Base-by-base conservation (phyloP, 1,140 invertebrate species). In the Meloidogyne exigua region DNA sequence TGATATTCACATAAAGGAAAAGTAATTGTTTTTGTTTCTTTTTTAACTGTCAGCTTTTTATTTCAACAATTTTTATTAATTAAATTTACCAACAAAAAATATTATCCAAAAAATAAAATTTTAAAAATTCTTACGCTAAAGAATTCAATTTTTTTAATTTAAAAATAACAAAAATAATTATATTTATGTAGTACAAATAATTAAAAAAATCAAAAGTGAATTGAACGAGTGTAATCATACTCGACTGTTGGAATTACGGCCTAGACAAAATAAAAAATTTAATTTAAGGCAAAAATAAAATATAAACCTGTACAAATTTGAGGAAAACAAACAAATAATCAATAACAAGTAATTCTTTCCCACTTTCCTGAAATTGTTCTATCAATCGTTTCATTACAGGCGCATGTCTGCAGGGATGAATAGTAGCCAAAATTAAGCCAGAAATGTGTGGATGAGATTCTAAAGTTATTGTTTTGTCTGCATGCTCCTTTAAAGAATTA, bases 381-480 rank as follows among this genome's bases (percentile, higher is more conserved):
- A 99, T 97, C 63, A 99, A 95, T 89, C 96, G 98, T 88, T 99
- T 99, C 96, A 99, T 99, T 21, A 98, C 95, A 88, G 98, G 95
- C 10, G 96, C 96, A 90, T 99, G 96, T 80, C 95, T 95, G 91
- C 95, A 98, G 0, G 95, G 95, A 90, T 98, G 95, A 57, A 98
- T 94, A 28, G 94, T 96, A 39, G 90, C 94, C 92, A 95, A 94
- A 76, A 92, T 92, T 62, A 93, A 92, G 62, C 93, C 93, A 65
- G 93, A 92, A 77, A 99, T 89, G 89, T 99, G 94, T 1, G 96
- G 96, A 90, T 99, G 96, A 42, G 91, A 91, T 90, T 99, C 97
- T 93, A 99, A 96, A 25, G 97, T 99, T 23, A 99, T 95, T 42
- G 96, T 99, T 90, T 99, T 99, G 89, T 98, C 98, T 0, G 94